Evolutionary conservation across 2,888 invertebrate species (phyloP).

Genomic region (Lycophotia porphyrea): DNA sequence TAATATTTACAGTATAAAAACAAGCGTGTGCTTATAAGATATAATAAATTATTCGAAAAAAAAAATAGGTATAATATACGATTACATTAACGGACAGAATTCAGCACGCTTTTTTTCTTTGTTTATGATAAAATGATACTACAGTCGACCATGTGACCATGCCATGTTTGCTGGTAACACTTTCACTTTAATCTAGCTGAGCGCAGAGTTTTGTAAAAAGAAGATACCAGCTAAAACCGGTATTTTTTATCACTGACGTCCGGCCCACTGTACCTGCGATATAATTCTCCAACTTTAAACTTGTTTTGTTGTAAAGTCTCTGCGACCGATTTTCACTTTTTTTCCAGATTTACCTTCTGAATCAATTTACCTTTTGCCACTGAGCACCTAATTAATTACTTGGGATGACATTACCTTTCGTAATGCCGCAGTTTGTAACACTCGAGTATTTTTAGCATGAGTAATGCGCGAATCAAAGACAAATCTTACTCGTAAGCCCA

Average conservation of each 20-base stretch:
- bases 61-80: neutral
- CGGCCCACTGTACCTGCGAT: neutral
- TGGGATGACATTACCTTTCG: conserved; percentile 60
- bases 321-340: neutral
- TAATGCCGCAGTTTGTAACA: conserved; percentile 65
- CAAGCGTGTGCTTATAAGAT: neutral
- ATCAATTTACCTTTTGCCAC: accelerated
- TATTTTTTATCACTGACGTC: neutral
- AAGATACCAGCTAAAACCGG: neutral
- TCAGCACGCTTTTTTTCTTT: neutral
- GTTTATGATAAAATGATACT: neutral
- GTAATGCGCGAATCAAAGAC: conserved; percentile 37
- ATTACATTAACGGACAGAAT: neutral
- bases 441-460: conserved; percentile 62
- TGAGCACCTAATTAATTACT: conserved; percentile 73
- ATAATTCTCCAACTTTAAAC: neutral
- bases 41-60: neutral
- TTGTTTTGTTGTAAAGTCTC: neutral
- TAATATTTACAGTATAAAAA: neutral
- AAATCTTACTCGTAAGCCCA: conserved; percentile 17
- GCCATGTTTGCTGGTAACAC: neutral
- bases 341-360: conserved; percentile 35
- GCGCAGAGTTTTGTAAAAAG: neutral
- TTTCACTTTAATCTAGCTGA: neutral
- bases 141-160: neutral